phyloP scores from a whole-genome alignment of 2,113 vertebrate genomes.

The Connochaetes taurinus region DNA sequence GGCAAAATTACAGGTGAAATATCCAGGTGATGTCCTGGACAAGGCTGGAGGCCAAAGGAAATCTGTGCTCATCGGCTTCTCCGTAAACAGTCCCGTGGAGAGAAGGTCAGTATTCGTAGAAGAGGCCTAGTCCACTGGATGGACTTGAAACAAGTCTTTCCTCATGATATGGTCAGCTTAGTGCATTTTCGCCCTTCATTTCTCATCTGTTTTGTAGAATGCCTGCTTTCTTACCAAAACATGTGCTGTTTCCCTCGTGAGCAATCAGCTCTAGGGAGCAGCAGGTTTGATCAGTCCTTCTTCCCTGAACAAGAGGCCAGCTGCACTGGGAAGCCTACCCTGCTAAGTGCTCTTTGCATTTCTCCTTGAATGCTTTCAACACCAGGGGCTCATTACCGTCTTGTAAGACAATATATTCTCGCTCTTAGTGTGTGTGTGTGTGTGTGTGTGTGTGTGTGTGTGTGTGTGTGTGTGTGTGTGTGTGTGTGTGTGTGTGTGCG shows the following conservation, averaged over 20 bases:
- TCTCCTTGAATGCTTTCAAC: neutral
- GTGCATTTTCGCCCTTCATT: neutral
- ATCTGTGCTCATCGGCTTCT: neutral
- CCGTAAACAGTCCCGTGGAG: neutral
- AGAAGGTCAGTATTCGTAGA: neutral
- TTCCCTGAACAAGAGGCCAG: neutral
- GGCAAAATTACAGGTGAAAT: neutral
- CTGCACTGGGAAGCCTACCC: neutral
- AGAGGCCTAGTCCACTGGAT: neutral
- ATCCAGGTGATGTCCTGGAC: neutral
- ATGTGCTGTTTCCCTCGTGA: neutral
- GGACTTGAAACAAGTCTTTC: neutral
- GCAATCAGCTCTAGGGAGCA: neutral
- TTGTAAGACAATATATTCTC: neutral
- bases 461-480: no score
- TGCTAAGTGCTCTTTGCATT: neutral
- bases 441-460: neutral
- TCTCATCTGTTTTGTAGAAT: neutral
- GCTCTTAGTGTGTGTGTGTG: neutral
- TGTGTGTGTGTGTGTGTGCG: neutral
- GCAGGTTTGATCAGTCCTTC: neutral
- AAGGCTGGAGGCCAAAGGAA: neutral
- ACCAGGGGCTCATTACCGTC: neutral
- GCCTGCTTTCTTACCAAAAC: neutral
- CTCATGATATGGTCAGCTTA: neutral